A percentile compares a stretch with the other conserved stretches of the same genome.
These are phyloP conservation scores for Amphiura filiformis DNA, from an alignment of 35 echinoderm and acorn worm species.

Conservation along the genomic window DNA sequence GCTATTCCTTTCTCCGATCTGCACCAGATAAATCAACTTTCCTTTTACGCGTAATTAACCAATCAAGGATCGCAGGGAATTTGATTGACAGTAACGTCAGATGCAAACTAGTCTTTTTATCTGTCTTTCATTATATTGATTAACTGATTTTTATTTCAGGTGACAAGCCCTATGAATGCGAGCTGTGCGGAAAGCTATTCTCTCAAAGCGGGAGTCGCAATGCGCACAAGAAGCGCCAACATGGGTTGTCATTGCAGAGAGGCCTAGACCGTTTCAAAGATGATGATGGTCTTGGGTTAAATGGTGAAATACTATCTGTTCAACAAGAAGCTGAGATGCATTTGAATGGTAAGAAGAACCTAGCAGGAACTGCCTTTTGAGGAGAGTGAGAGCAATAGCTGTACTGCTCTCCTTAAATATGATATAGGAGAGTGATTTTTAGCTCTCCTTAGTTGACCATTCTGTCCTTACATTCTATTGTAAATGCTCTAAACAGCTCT, in stretches of 20 bases:
- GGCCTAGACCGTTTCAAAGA: not conserved
- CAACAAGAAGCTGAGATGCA: conserved; percentile 22
- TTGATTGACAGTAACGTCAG: too few species aligned
- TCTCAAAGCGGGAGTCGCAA: conserved; percentile 92
- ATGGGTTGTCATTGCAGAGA: not conserved
- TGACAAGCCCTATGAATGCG: conserved; percentile 93
- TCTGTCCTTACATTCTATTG: too few species aligned
- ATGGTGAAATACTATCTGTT: not conserved
- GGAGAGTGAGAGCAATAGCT: not conserved
- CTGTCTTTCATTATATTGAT: not conserved
- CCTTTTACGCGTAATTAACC: too few species aligned
- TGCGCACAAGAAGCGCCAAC: conserved; percentile 81
- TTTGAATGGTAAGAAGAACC: not conserved
- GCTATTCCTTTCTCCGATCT: too few species aligned
- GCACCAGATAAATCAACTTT: too few species aligned
- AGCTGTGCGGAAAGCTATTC: conserved; percentile 86
- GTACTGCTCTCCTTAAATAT: too few species aligned
- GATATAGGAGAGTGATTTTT: too few species aligned
- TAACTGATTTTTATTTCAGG: conserved; percentile 29
- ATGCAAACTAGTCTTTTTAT: too few species aligned
- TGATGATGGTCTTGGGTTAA: not conserved
- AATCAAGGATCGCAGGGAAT: too few species aligned
- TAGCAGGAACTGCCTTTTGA: not conserved
- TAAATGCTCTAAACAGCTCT: too few species aligned
- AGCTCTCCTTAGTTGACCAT: too few species aligned